Evolutionary conservation across 2,888 invertebrate species (phyloP).

Genomic region (Himalopsyche kuldschensis): DNA sequence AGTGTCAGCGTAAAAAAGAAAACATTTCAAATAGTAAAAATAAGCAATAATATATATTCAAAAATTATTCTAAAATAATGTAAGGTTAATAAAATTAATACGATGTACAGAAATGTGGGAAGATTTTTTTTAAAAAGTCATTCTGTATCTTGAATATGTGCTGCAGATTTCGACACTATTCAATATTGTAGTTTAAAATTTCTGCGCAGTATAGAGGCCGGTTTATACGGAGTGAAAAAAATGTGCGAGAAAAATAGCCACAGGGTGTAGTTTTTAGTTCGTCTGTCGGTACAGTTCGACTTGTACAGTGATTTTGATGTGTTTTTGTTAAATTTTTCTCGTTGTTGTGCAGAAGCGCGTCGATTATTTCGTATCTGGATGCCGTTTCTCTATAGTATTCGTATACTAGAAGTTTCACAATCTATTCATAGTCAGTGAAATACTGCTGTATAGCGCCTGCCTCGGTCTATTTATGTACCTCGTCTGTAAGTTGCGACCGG

Average conservation of each 20-base stretch:
- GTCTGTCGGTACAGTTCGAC: not conserved
- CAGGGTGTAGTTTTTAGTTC: not conserved
- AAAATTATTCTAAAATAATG: not conserved
- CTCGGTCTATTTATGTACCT: constrained; percentile 16
- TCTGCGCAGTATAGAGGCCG: not conserved
- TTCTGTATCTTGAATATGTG: not conserved
- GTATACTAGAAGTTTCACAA: not conserved
- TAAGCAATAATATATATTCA: not conserved
- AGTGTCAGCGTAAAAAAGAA: not conserved
- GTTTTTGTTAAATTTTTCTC: not conserved
- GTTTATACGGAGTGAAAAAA: not conserved
- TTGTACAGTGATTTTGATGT: not conserved
- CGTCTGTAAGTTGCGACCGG: not conserved
- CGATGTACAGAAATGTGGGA: not conserved
- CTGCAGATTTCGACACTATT: not conserved
- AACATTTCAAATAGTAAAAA: not conserved
- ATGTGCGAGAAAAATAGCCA: not conserved
- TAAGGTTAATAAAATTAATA: not conserved
- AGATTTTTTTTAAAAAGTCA: not conserved
- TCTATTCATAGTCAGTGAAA: constrained; percentile 20
- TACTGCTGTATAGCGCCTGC: constrained; percentile 1
- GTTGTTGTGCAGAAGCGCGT: not conserved
- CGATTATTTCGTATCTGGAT: not conserved
- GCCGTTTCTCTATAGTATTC: not conserved
- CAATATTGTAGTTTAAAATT: not conserved